phyloP scores from a whole-genome alignment of 1,140 invertebrate species.

The Mercenaria mercenaria region DNA sequence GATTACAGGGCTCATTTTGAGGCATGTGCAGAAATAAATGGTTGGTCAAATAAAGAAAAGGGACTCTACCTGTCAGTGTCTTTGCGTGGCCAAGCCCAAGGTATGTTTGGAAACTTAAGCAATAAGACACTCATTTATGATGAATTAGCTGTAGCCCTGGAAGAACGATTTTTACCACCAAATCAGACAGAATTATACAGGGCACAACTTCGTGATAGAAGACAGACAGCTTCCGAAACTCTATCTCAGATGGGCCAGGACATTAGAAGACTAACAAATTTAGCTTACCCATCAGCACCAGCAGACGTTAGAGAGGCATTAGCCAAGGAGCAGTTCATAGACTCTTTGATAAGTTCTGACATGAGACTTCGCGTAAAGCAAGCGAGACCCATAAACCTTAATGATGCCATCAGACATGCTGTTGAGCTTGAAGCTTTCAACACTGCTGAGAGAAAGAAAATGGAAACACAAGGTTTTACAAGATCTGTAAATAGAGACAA shows the following conservation, averaged over 20 bases:
- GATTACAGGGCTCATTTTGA: slow-evolving; percentile 50
- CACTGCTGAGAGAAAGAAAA: not conserved
- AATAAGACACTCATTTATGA: not conserved
- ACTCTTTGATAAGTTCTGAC: slow-evolving; percentile 58
- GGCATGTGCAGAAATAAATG: not conserved
- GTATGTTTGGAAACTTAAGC: not conserved
- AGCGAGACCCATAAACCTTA: slow-evolving; percentile 22
- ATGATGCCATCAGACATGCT: slow-evolving; percentile 53
- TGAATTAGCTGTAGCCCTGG: not conserved
- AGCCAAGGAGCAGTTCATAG: slow-evolving; percentile 53
- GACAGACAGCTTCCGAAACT: slow-evolving; percentile 39
- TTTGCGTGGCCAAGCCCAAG: not conserved
- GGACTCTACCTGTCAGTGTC: not conserved
- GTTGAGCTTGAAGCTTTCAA: slow-evolving; percentile 41
- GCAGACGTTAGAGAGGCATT: slow-evolving; percentile 43
- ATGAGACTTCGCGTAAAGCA: slow-evolving; percentile 46
- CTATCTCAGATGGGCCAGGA: slow-evolving; percentile 8
- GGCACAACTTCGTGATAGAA: slow-evolving; percentile 16
- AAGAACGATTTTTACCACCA: slow-evolving; percentile 30
- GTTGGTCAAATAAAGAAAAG: slow-evolving; percentile 21
- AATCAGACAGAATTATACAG: slow-evolving; percentile 52
- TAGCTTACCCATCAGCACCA: slow-evolving; percentile 56
- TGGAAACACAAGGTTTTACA: not conserved
- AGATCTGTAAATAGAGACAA: not conserved
- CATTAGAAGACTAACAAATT: slow-evolving; percentile 29